Percentiles rank a stretch among this genome's conserved stretches.
Evolutionary conservation across 2,888 invertebrate genomes (phyloP).

Genomic region (Plagiodera versicolora): DNA sequence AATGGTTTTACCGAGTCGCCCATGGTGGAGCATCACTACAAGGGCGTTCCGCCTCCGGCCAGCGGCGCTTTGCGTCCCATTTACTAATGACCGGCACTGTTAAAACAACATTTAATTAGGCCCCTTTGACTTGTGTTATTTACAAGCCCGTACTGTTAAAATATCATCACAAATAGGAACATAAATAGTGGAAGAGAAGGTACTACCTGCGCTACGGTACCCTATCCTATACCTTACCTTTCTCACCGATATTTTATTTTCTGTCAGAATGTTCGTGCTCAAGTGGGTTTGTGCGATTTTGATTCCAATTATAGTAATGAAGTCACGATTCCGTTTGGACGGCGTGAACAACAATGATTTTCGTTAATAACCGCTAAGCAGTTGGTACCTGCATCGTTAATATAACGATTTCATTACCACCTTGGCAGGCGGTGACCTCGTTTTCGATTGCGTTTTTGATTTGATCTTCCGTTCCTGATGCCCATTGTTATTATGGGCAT

Average conservation of each 20-base stretch:
- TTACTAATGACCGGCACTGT: constrained; percentile 52
- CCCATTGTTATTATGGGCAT: background rate
- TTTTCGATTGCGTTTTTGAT: background rate
- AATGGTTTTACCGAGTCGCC: constrained; percentile 4
- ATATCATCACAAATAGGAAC: constrained; percentile 42
- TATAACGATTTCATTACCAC: background rate
- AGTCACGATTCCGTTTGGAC: constrained; percentile 9
- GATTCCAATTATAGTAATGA: constrained; percentile 8
- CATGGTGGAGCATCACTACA: constrained; percentile 7
- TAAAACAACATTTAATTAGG: constrained; percentile 55
- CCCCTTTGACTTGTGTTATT: constrained; percentile 46
- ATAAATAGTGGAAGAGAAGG: constrained; percentile 28
- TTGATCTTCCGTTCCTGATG: background rate
- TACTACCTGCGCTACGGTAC: constrained; percentile 27
- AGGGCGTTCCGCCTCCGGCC: constrained; percentile 29
- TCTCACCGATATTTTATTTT: constrained; percentile 14
- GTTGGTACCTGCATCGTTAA: background rate
- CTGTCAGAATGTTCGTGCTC: constrained; percentile 7
- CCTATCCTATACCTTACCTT: constrained; percentile 6
- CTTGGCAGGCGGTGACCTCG: background rate
- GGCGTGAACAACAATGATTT: background rate
- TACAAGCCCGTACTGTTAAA: constrained; percentile 44
- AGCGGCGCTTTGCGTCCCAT: constrained; percentile 50
- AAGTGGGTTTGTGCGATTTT: constrained; percentile 10
- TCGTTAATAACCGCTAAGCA: background rate